These are phyloP conservation scores for Eufriesea mexicana DNA, from an alignment of 1,140 invertebrate genomes.

Conservation along the genomic window DNA sequence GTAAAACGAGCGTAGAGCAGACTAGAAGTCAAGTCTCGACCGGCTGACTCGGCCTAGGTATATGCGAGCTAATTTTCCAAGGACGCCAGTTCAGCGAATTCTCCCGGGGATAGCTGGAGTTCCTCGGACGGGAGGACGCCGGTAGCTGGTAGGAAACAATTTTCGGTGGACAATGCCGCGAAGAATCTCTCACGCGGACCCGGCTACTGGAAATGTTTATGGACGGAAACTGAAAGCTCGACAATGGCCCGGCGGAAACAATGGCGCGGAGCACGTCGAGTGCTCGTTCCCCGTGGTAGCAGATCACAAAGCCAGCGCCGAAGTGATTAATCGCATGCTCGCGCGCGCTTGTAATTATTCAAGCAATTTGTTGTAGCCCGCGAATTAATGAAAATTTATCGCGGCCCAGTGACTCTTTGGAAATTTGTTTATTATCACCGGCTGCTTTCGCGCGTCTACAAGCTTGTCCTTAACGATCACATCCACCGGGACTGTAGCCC, in stretches of 20 bases:
- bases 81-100: conserved; percentile 59
- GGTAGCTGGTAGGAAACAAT: conserved; percentile 66
- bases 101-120: conserved; percentile 60
- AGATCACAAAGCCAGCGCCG: conserved; percentile 74
- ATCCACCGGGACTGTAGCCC: not conserved
- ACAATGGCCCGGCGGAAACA: conserved; percentile 75
- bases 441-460: not conserved
- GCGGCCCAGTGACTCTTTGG: conserved; percentile 73
- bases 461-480: conserved; percentile 31
- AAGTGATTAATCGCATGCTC: conserved; percentile 78
- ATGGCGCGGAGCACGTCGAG: conserved; percentile 74
- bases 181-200: conserved; percentile 68
- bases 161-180: conserved; percentile 70
- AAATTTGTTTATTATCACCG: conserved; percentile 67
- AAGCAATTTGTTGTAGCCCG: conserved; percentile 78
- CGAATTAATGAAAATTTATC: conserved; percentile 80
- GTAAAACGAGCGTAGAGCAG: not conserved
- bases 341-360: conserved; percentile 78
- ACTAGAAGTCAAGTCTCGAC: not conserved
- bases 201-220: conserved; percentile 74
- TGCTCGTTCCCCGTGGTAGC: conserved; percentile 68
- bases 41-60: conserved; percentile 17
- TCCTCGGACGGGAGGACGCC: conserved; percentile 50
- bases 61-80: conserved; percentile 63
- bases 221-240: conserved; percentile 70